Percentiles rank a stretch among this genome's conserved stretches.
phyloP scores from a whole-genome alignment of 2,888 invertebrate species.

The Mythimna pallens region DNA sequence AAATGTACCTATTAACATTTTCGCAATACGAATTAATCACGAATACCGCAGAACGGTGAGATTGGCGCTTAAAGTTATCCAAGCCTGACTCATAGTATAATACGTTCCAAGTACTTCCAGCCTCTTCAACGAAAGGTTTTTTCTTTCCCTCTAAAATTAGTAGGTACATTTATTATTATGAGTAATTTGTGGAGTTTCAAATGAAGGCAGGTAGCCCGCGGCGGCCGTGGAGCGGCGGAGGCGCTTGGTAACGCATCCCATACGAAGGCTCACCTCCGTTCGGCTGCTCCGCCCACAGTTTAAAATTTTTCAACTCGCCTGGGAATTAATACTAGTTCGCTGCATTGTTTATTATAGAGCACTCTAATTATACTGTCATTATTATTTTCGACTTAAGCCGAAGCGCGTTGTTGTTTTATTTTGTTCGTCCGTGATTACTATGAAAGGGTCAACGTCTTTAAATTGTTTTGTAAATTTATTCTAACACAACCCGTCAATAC shows the following conservation, averaged over 20 bases:
- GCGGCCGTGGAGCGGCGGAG: conserved; percentile 65
- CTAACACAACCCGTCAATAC: conserved; percentile 24
- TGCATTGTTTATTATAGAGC: conserved; percentile 85
- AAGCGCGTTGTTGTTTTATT: conserved; percentile 61
- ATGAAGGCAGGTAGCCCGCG: conserved; percentile 90
- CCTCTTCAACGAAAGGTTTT: conserved; percentile 78
- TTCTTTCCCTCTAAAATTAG: conserved; percentile 83
- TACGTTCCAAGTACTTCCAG: conserved; percentile 69
- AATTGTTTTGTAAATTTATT: conserved; percentile 50
- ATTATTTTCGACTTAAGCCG: conserved; percentile 74
- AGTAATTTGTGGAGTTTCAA: conserved; percentile 88
- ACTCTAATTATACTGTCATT: conserved; percentile 82
- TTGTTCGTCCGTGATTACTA: conserved; percentile 52
- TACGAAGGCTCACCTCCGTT: conserved; percentile 81
- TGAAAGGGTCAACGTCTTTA: conserved; percentile 59
- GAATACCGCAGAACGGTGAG: conserved; percentile 36
- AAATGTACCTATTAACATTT: conserved; percentile 43
- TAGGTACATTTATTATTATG: conserved; percentile 89
- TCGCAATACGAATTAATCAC: conserved; percentile 48
- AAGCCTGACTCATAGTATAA: conserved; percentile 78
- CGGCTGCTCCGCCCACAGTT: conserved; percentile 86
- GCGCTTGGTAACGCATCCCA: conserved; percentile 63
- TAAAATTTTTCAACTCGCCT: conserved; percentile 87
- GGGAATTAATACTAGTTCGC: conserved; percentile 85
- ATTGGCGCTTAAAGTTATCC: conserved; percentile 49